These are phyloP conservation scores for Apodemus sylvaticus DNA, from an alignment of 2,113 vertebrate genomes.

Conservation along the genomic window DNA sequence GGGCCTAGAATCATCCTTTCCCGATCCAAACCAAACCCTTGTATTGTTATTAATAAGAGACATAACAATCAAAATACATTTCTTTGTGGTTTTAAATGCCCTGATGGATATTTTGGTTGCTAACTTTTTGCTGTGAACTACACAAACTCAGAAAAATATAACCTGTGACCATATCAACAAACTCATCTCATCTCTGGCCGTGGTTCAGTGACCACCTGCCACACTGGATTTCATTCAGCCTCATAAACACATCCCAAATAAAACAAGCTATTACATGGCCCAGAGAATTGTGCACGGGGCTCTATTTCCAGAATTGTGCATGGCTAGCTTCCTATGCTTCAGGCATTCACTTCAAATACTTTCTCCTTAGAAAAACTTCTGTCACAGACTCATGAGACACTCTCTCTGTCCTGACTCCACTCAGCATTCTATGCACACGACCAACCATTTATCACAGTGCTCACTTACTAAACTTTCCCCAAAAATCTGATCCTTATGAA, in stretches of 20 bases:
- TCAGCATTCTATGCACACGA: neutral
- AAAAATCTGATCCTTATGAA: neutral
- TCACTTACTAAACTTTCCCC: neutral
- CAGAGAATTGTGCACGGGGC: neutral
- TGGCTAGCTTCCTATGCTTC: neutral
- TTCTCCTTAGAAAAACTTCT: neutral
- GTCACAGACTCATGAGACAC: neutral
- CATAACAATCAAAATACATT: neutral
- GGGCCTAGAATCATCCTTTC: neutral
- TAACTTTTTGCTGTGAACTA: constrained; percentile 1
- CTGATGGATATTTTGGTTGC: neutral
- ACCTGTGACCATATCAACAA: neutral
- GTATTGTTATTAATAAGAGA: neutral
- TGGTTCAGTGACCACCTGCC: neutral
- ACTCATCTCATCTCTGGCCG: neutral
- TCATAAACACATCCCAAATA: neutral
- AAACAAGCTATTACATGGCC: neutral
- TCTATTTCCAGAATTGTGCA: neutral
- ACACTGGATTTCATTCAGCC: neutral
- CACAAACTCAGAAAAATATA: neutral
- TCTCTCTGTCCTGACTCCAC: neutral
- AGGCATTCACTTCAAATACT: neutral
- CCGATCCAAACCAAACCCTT: neutral
- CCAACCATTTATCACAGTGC: neutral
- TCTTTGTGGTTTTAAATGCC: constrained; percentile 12